Base-by-base conservation (phyloP, 1,140 invertebrate species). In the Aradophagus sp. region DNA sequence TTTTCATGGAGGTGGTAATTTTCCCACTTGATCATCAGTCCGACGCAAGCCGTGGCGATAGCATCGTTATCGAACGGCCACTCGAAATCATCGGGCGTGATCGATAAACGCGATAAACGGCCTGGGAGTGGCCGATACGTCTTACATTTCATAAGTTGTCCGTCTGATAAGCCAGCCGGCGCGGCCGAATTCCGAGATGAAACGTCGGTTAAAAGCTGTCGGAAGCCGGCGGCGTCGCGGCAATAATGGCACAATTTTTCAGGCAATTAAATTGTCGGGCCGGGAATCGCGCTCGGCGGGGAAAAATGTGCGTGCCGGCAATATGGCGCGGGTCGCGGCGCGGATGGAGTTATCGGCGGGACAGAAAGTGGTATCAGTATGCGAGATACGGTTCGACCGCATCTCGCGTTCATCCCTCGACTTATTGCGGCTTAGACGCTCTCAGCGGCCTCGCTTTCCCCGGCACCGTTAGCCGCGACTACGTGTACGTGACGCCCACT, bases 391-490 rank as follows among this genome's bases (percentile, higher is more conserved):
- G 82, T 83, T 84, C 82, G 80, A 78, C 84, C 83, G 82, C 83
- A 84, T 85, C 80, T 85, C 83, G 76, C 77, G 81, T 81, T 85
- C 62, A 66, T 66, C 62, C 62, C 63, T 58, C 53, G 63, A 85
- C 84, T 85, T 85, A 85, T 85, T 84, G 84, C 83, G 82, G 84
- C 84, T 85, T 84, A 85, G 76, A 79, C 48, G 72, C 74, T 73
- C 77, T 76, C 52, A 65, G 48, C 73, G 58, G 65, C 61, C 75
- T 74, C 50, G 72, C 69, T 76, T 68, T 71, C 71, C 70, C 74
- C 44, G 69, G 50, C 45, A 55, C 70, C 20, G 47, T 50, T 66
- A 76, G 72, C 76, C 76, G 34, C 38, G 69, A 36, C 39, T 69
- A 72, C 58, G 61, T 67, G 61, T 59, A 53, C 59, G 48, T 52